Evolutionary conservation across 2,888 invertebrate genomes (phyloP), one percentile per base, ranked within the genome.

Genomic region (Oscheius myriophilus): DNA sequence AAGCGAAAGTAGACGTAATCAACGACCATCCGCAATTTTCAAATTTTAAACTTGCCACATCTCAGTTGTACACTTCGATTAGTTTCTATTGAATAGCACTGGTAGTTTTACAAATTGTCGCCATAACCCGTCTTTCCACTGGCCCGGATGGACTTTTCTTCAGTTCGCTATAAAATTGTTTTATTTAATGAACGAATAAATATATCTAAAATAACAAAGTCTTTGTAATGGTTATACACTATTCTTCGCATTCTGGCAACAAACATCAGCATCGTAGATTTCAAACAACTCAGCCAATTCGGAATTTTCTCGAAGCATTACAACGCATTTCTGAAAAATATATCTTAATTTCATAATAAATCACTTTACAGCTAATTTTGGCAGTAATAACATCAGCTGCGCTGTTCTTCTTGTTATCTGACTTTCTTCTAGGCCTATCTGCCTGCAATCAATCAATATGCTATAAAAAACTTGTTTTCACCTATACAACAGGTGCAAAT

Each of bases 241-340:
- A 2, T 18, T 21, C n/a, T 49, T 49, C 21, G 49, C n/a, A 49
- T 49, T 18, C 52, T 77, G 78, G 59, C 82, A 83, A 64, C 81
- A 79, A 25, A 75, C 73, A 64, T 79, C 82, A 23, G 78, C 76
- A 43, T 82, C 82, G 63, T 81, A 81, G 57, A 82, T 75, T 67
- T 84, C 80, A 76, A 84, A 84, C 39, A 84, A 67, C 61, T 79
- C 82, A 39, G 82, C 83, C 18, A 84, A 65, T 25, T 80, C 73
- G 33, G 76, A 84, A 67, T 83, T 82, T 62, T 84, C 84, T 26
- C 73, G 71, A 23, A 84, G 70, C 76, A 82, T 76, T 21, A 73
- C 74, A 16, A 79, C 79, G 21, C 79, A 79, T 53, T 73, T 71
- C 82, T 83, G 72, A 66, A 82, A 70, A 42, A 26, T 18, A 41